Conservation (phyloP, 2,888 invertebrate species). For the Lycia hirtaria region DNA sequence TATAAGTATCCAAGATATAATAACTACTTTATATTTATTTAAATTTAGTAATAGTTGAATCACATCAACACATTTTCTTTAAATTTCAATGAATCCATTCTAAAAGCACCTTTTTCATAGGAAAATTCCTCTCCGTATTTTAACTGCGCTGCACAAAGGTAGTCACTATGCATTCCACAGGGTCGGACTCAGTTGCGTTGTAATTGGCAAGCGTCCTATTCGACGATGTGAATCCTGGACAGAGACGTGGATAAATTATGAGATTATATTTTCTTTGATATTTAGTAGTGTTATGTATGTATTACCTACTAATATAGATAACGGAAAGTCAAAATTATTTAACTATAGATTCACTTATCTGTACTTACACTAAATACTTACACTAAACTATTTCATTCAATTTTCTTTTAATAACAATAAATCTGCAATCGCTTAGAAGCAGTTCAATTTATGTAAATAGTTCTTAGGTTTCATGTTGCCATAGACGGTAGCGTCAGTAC, state of each 20-base stretch:
- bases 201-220: slow-evolving; percentile 21
- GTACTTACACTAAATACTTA: too few relatives aligned
- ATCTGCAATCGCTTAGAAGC: not conserved
- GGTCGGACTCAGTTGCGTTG: slow-evolving; percentile 13
- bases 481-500: slow-evolving; percentile 3
- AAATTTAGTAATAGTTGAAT: too few relatives aligned
- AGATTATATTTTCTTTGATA: not conserved
- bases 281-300: not conserved
- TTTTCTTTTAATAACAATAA: not conserved
- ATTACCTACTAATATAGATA: not conserved
- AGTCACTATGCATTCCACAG: slow-evolving; percentile 6
- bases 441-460: not conserved
- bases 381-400: too few relatives aligned
- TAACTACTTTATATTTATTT: too few relatives aligned
- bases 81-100: too few relatives aligned
- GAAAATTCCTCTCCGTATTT: slow-evolving; percentile 10
- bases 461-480: slow-evolving; percentile 1
- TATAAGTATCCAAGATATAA: too few relatives aligned
- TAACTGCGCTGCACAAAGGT: slow-evolving; percentile 15
- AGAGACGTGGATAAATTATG: not conserved
- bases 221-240: slow-evolving; percentile 3
- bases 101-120: not conserved
- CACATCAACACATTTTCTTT: too few relatives aligned
- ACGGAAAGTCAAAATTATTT: not conserved
- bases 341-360: too few relatives aligned